Percentiles rank a stretch among this genome's conserved stretches.
phyloP scores from a whole-genome alignment of 30 jellyfish, hydroid and myxozoan genomes.

The Pelagia noctiluca region DNA sequence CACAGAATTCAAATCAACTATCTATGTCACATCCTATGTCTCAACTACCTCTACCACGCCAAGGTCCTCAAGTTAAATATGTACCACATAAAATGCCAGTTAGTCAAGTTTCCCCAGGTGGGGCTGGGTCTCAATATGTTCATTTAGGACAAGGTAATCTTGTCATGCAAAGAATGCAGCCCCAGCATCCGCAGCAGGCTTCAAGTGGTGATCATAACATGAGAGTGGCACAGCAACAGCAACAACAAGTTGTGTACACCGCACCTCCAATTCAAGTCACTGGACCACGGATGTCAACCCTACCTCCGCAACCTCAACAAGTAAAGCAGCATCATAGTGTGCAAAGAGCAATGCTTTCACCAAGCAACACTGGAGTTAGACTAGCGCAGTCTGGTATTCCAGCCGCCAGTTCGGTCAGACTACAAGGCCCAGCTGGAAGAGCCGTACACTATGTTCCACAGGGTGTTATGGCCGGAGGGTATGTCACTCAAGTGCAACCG shows the following conservation, averaged over 20 bases:
- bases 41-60: constrained; percentile 30
- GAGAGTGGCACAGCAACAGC: constrained; percentile 48
- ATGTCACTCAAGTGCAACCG: constrained; percentile 28
- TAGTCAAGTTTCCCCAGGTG: constrained; percentile 11
- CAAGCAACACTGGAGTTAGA: constrained; percentile 43
- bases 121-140: constrained; percentile 26
- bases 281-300: constrained; percentile 81
- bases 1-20: no score
- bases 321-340: constrained; percentile 41
- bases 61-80: constrained; percentile 71
- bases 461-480: constrained; percentile 54
- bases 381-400: constrained; percentile 62
- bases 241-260: constrained; percentile 57
- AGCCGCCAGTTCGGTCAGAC: constrained; percentile 27
- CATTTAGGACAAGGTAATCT: constrained; percentile 59
- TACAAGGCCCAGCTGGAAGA: constrained; percentile 55
- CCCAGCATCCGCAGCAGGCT: constrained; percentile 56
- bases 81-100: constrained; percentile 55
- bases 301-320: constrained; percentile 78
- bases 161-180: constrained; percentile 48
- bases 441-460: constrained; percentile 71
- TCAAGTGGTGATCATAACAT: constrained; percentile 36
- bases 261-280: constrained; percentile 74
- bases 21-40: no score
- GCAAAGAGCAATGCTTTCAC: constrained; percentile 57